phyloP scores from a whole-genome alignment of 23 tunicate genomes.

The Aplidium turbinatum region DNA sequence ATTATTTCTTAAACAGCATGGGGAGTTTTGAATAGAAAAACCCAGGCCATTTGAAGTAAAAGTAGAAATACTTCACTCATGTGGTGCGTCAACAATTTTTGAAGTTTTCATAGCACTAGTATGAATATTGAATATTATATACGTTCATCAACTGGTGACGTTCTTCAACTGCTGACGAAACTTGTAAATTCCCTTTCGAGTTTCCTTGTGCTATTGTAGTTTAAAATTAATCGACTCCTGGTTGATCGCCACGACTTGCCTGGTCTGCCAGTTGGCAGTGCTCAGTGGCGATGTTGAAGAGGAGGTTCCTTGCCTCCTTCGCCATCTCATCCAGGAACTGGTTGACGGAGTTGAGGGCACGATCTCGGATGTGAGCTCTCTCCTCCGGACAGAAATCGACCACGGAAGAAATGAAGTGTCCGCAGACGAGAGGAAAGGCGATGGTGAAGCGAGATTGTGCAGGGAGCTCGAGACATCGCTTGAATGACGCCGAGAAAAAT shows the following conservation, averaged over 20 bases:
- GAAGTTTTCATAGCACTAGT: too few relatives aligned
- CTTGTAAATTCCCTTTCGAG: too few relatives aligned
- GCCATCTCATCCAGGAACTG: conserved; percentile 95
- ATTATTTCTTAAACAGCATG: too few relatives aligned
- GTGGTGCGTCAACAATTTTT: too few relatives aligned
- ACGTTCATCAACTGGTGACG: too few relatives aligned
- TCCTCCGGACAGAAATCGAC: conserved; percentile 98
- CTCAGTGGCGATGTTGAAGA: conserved; percentile 78
- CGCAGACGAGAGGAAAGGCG: conserved; percentile 83
- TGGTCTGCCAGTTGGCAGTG: conserved; percentile 62
- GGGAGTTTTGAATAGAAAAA: too few relatives aligned
- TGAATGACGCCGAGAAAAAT: conserved; percentile 69
- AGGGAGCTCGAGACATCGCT: conserved; percentile 76
- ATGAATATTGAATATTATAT: too few relatives aligned
- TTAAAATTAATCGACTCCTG: too few relatives aligned
- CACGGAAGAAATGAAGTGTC: conserved; percentile 66
- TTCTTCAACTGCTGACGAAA: too few relatives aligned
- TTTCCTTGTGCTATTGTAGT: too few relatives aligned
- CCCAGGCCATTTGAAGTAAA: too few relatives aligned
- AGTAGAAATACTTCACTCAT: too few relatives aligned
- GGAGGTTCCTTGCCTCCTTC: conserved; percentile 74
- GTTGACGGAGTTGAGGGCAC: conserved; percentile 73
- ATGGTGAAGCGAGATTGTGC: conserved; percentile 77
- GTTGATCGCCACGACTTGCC: conserved; percentile 18
- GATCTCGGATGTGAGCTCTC: conserved; percentile 64